Conservation (phyloP, 1,140 invertebrate species). For the Venustaconcha ellipsiformis region DNA sequence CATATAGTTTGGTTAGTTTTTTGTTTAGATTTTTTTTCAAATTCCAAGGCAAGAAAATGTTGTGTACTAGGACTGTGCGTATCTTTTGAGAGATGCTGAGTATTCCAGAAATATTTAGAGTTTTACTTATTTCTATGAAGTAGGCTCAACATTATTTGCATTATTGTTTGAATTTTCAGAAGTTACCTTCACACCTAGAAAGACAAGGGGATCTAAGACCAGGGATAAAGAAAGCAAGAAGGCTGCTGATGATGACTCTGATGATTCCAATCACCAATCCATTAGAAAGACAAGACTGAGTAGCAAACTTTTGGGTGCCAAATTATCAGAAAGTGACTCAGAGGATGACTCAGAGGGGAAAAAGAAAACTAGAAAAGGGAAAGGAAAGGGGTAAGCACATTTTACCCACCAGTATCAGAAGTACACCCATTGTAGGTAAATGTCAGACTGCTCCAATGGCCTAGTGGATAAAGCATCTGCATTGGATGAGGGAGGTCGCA, state of each 20-base stretch:
- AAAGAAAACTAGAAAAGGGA: slow-evolving; percentile 27
- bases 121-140: too few species aligned
- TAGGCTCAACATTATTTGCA: not conserved
- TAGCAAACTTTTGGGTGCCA: slow-evolving; percentile 27
- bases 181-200: not conserved
- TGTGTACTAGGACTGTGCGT: too few species aligned
- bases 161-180: not conserved
- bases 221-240: too few species aligned
- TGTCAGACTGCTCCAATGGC: too few species aligned
- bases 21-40: too few species aligned
- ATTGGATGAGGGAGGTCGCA: too few species aligned
- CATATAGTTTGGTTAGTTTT: too few species aligned
- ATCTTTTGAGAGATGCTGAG: too few species aligned
- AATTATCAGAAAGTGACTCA: slow-evolving; percentile 42
- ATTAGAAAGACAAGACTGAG: slow-evolving; percentile 34
- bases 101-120: too few species aligned
- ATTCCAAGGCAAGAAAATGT: too few species aligned
- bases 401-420: not conserved
- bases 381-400: slow-evolving; percentile 8
- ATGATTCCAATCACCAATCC: slow-evolving; percentile 26
- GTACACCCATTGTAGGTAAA: not conserved
- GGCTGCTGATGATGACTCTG: slow-evolving; percentile 11
- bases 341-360: slow-evolving; percentile 34
- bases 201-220: not conserved
- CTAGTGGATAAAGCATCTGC: too few species aligned